Percentiles rank a stretch among this genome's conserved stretches.
Conservation (phyloP, 1,140 invertebrate genomes). For the Magallana angulata region DNA sequence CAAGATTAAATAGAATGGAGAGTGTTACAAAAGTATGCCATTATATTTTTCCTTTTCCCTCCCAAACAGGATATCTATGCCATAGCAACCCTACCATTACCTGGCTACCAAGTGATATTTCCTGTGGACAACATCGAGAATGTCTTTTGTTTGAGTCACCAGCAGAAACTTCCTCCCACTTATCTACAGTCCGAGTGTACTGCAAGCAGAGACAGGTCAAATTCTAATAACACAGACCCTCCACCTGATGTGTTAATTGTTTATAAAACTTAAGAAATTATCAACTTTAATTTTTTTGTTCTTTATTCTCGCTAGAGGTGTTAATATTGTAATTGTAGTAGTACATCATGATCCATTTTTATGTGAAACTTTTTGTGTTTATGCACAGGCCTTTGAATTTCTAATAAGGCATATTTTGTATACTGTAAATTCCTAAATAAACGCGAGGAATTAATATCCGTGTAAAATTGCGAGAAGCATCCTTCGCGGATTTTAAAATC, state of each 20-base stretch:
- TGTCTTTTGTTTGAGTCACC: conserved; percentile 83
- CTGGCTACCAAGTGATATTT: conserved; percentile 81
- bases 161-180: conserved; percentile 80
- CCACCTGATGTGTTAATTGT: background rate
- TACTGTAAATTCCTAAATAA: too few species aligned
- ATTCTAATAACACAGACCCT: too few species aligned
- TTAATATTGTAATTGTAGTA: too few species aligned
- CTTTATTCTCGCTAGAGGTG: background rate
- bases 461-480: too few species aligned
- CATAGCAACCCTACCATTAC: conserved; percentile 84
- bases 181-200: conserved; percentile 82
- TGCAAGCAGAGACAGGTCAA: conserved; percentile 68
- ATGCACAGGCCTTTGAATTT: too few species aligned
- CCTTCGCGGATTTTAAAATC: too few species aligned
- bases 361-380: too few species aligned
- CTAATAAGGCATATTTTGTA: too few species aligned
- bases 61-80: conserved; percentile 80
- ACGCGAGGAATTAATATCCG: too few species aligned
- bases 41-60: conserved; percentile 39
- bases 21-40: background rate
- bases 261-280: conserved; percentile 23
- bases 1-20: too few species aligned
- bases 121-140: conserved; percentile 71
- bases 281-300: background rate
- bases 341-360: too few species aligned